A percentile compares a stretch with the other conserved stretches of the same genome.
Conservation (phyloP, 1,140 invertebrate genomes). For the Amphibalanus amphitrite region DNA sequence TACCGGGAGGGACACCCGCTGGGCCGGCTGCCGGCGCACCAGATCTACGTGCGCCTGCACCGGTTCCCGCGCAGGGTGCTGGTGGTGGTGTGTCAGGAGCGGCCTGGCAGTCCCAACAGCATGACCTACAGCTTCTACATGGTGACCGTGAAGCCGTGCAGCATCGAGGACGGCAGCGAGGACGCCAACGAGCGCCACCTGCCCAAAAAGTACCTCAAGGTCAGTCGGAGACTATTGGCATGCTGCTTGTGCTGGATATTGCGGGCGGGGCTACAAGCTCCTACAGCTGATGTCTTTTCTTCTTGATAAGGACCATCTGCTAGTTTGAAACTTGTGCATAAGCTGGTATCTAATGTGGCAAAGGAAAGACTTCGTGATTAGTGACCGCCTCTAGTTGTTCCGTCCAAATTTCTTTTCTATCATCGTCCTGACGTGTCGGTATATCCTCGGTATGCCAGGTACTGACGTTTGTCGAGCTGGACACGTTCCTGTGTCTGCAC, state of each 20-base stretch:
- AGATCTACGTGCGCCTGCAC: constrained; percentile 18
- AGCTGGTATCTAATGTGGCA: too few species aligned
- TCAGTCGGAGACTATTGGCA: too few species aligned
- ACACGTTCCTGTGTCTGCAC: constrained; percentile 80
- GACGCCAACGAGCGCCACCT: constrained; percentile 49
- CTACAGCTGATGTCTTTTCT: too few species aligned
- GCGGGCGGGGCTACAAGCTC: too few species aligned
- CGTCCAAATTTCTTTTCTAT: too few species aligned
- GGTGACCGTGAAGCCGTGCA: constrained; percentile 59
- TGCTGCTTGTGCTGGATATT: too few species aligned
- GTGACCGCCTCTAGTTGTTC: too few species aligned
- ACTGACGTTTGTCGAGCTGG: constrained; percentile 51
- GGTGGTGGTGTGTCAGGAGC: constrained; percentile 63
- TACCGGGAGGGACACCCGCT: constrained; percentile 35
- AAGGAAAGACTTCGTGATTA: too few species aligned
- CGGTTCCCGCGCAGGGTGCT: constrained; percentile 17
- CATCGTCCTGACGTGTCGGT: too few species aligned
- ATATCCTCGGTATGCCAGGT: too few species aligned
- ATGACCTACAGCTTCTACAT: constrained; percentile 73
- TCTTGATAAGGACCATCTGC: too few species aligned
- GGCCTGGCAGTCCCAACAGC: constrained; percentile 49
- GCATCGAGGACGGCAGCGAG: constrained; percentile 59
- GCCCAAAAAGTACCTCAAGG: constrained; percentile 37
- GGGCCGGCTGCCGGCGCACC: constrained; percentile 15
- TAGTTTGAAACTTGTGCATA: too few species aligned